A percentile compares a stretch with the other conserved stretches of the same genome.
phyloP scores from a whole-genome alignment of 2,888 invertebrate species.

The Liodrosophila aerea region DNA sequence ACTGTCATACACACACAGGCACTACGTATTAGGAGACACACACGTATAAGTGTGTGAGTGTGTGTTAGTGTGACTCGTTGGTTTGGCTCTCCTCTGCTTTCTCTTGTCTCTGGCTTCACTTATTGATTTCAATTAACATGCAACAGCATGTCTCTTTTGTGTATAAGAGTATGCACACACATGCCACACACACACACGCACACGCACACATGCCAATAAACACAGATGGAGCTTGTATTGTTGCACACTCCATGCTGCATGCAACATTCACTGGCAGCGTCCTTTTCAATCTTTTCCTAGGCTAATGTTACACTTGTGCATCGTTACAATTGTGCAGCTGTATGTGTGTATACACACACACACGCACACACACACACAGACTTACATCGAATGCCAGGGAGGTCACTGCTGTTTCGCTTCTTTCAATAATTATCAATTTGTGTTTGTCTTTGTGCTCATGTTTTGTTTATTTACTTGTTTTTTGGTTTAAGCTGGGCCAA shows the following conservation, averaged over 20 bases:
- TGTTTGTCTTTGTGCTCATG: slow-evolving; percentile 30
- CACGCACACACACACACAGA: slow-evolving; percentile 16
- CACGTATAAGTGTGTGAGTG: slow-evolving; percentile 14
- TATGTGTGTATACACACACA: slow-evolving; percentile 2
- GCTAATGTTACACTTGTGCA: slow-evolving; percentile 77
- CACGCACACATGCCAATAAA: slow-evolving; percentile 9
- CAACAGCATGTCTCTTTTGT: slow-evolving; percentile 76
- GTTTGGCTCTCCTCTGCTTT: neutral
- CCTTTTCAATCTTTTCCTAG: slow-evolving; percentile 74
- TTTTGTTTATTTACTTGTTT: slow-evolving; percentile 76
- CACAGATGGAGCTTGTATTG: slow-evolving; percentile 25
- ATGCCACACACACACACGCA: slow-evolving; percentile 13
- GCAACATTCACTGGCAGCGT: slow-evolving; percentile 55
- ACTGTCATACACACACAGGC: slow-evolving; percentile 41
- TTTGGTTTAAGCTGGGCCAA: slow-evolving; percentile 66
- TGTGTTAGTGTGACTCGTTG: slow-evolving; percentile 4
- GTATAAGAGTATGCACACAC: slow-evolving; percentile 32
- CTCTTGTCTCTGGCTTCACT: slow-evolving; percentile 54
- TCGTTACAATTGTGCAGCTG: slow-evolving; percentile 62
- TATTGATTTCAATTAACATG: slow-evolving; percentile 79
- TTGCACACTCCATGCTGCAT: slow-evolving; percentile 41
- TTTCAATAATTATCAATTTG: slow-evolving; percentile 72
- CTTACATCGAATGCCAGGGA: too few species aligned
- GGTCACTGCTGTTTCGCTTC: slow-evolving; percentile 49
- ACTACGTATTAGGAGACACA: slow-evolving; percentile 9